phyloP scores from a whole-genome alignment of 2,113 vertebrate genomes.

The Melanostigma gelatinosum region DNA sequence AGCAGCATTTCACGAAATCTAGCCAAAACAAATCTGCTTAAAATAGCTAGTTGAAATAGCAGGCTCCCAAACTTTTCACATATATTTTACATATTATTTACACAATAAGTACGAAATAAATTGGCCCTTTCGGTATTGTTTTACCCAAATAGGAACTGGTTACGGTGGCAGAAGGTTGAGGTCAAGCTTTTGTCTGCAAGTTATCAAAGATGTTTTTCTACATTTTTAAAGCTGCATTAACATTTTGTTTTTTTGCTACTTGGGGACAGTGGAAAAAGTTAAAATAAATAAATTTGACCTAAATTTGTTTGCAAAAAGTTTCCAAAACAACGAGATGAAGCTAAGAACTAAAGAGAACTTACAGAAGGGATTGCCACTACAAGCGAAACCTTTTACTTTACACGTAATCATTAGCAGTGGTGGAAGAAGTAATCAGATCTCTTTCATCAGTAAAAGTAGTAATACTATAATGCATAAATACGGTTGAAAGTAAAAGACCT shows the following conservation, averaged over 20 bases:
- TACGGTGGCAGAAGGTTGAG: not conserved
- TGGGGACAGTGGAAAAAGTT: not conserved
- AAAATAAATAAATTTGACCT: not conserved
- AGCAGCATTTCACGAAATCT: not conserved
- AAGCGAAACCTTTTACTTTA: too few species aligned
- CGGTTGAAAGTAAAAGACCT: too few species aligned
- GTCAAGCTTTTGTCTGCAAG: not conserved
- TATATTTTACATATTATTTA: too few species aligned
- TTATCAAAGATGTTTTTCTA: not conserved
- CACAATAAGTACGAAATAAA: not conserved
- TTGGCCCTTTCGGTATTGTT: not conserved
- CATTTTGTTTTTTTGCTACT: not conserved
- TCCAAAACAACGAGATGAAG: too few species aligned
- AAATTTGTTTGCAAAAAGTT: not conserved
- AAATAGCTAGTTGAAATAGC: not conserved
- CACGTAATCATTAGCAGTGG: too few species aligned
- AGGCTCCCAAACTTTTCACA: not conserved
- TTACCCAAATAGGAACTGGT: not conserved
- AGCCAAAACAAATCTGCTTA: not conserved
- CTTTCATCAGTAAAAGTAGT: too few species aligned
- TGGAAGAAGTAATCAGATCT: too few species aligned
- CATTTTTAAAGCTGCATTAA: not conserved
- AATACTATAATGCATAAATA: too few species aligned
- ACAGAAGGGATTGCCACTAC: too few species aligned
- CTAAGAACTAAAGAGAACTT: too few species aligned